Conservation (phyloP, 2,113 vertebrate genomes). For the Cryptoleucopteryx plumbea region DNA sequence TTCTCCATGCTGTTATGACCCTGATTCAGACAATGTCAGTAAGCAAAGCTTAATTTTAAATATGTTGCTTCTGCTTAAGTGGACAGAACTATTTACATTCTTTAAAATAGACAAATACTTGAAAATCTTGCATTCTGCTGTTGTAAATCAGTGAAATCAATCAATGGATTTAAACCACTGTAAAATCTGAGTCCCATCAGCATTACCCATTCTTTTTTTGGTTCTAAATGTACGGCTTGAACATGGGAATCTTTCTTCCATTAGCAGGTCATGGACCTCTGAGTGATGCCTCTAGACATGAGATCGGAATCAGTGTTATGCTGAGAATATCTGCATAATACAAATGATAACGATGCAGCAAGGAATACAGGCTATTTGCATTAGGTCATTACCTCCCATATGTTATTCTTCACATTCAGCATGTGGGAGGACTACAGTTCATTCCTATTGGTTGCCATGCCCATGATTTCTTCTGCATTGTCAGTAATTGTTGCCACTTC, state of each 20-base stretch:
- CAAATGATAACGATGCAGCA: not conserved
- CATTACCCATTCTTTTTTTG: not conserved
- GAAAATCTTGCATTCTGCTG: not conserved
- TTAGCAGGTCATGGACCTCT: not conserved
- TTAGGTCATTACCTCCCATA: not conserved
- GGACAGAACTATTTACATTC: not conserved
- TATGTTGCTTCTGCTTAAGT: not conserved
- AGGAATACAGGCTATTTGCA: not conserved
- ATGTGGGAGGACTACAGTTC: not conserved
- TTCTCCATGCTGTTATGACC: not conserved
- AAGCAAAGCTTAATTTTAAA: not conserved
- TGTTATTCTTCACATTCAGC: not conserved
- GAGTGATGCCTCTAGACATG: not conserved
- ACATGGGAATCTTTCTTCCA: not conserved
- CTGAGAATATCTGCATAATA: not conserved
- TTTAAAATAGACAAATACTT: not conserved
- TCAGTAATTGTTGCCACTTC: conserved; percentile 30
- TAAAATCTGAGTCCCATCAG: not conserved
- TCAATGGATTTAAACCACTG: not conserved
- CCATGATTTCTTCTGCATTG: not conserved
- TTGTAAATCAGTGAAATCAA: not conserved
- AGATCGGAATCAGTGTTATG: not conserved
- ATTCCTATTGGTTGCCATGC: not conserved
- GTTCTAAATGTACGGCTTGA: not conserved
- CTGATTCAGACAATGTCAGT: not conserved